phyloP scores from a whole-genome alignment of 2,113 vertebrate genomes.

The Rhegmatorhina hoffmannsi region DNA sequence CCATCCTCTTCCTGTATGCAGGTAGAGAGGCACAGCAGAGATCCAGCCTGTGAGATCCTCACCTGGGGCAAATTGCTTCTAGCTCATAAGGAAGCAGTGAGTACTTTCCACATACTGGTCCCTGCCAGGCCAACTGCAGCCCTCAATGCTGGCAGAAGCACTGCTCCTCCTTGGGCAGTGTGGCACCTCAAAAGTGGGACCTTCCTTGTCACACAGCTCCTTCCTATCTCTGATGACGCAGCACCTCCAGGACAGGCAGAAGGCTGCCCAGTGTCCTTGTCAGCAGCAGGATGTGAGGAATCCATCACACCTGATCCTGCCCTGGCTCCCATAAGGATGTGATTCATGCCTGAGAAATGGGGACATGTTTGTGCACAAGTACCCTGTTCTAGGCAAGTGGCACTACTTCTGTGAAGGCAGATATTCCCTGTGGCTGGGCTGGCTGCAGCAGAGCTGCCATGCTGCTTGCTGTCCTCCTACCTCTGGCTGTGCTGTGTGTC shows the following conservation, averaged over 20 bases:
- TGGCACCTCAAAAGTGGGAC: background rate
- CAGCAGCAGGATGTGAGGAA: background rate
- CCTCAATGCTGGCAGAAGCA: background rate
- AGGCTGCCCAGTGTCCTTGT: background rate
- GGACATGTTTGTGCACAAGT: background rate
- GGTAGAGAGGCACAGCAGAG: background rate
- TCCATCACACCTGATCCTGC: background rate
- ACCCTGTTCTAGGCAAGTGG: background rate
- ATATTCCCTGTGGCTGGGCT: background rate
- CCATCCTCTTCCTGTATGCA: background rate
- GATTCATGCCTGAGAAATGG: background rate
- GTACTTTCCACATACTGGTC: background rate
- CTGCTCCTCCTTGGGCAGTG: background rate
- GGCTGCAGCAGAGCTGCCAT: background rate
- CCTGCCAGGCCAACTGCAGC: background rate
- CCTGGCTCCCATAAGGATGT: background rate
- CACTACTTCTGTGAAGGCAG: background rate
- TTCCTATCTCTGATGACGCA: background rate
- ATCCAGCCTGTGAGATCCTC: background rate
- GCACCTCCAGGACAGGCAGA: background rate
- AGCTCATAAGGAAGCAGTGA: rapidly evolving
- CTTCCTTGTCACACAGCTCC: background rate
- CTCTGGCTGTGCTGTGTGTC: background rate
- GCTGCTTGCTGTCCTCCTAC: background rate
- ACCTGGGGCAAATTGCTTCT: background rate